Evolutionary conservation across 2,113 vertebrate species (phyloP).

Genomic region (Rhadina sibilatrix): DNA sequence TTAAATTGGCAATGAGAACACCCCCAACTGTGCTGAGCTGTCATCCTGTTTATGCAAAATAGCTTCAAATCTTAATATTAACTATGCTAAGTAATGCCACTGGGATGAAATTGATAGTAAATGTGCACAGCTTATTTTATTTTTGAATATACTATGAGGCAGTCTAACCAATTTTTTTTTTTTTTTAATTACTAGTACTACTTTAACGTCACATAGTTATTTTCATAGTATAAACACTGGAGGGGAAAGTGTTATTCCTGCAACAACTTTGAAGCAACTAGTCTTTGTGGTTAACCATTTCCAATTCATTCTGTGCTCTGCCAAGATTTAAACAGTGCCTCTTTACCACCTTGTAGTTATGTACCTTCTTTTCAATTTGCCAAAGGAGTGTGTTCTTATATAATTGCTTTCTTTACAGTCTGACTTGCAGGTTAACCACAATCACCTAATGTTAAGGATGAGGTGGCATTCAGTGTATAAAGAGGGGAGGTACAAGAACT

Average conservation of each 20-base stretch:
- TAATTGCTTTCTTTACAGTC: neutral
- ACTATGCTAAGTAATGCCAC: neutral
- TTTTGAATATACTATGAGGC: neutral
- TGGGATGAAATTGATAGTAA: neutral
- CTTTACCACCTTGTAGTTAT: neutral
- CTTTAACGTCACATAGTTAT: constrained; percentile 14
- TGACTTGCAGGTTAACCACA: constrained; percentile 33
- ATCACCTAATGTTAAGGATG: neutral
- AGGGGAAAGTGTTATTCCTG: constrained; percentile 21
- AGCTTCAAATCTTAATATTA: constrained; percentile 30
- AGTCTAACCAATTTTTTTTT: constrained; percentile 49
- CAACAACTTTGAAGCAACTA: constrained; percentile 53
- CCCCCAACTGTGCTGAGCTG: constrained; percentile 23
- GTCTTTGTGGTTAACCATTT: constrained; percentile 43
- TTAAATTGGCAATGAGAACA: constrained; percentile 67
- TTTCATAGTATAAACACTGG: constrained; percentile 17
- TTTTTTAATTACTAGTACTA: constrained; percentile 59
- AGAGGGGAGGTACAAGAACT: neutral
- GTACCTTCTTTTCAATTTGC: neutral
- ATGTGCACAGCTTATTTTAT: neutral
- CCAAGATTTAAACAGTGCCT: constrained; percentile 44
- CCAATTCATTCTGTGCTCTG: constrained; percentile 2
- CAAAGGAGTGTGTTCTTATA: neutral
- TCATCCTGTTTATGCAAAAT: constrained; percentile 48
- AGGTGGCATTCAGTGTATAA: neutral